phyloP scores from a whole-genome alignment of 2,113 vertebrate species.

The Anhinga rufa region DNA sequence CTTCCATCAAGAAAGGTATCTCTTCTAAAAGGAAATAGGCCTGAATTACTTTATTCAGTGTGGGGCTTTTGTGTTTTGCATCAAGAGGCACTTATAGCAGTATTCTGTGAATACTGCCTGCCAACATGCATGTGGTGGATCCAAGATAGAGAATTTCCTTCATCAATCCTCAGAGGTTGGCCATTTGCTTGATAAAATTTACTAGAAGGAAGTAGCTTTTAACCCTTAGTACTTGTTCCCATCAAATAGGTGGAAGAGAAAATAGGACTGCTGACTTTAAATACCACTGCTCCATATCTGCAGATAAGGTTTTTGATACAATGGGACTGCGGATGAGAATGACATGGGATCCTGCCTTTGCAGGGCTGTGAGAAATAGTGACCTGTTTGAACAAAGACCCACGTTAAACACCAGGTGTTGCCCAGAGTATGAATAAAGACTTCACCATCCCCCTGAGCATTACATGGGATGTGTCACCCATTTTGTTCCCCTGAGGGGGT shows the following conservation, averaged over 20 bases:
- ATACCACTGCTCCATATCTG: background rate
- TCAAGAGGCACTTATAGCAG: background rate
- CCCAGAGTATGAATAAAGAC: no score
- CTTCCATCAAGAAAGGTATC: background rate
- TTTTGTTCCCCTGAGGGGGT: fast-evolving
- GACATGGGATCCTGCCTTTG: background rate
- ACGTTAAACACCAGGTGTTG: background rate
- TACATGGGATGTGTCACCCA: background rate
- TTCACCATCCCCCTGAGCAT: background rate
- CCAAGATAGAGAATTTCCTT: background rate
- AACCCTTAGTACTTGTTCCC: background rate
- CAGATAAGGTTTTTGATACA: background rate
- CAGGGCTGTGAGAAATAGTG: background rate
- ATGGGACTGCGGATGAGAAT: background rate
- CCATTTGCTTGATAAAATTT: background rate
- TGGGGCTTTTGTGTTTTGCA: background rate
- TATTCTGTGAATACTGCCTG: background rate
- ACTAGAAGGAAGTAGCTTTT: background rate
- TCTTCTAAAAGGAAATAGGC: background rate
- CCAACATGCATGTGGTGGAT: background rate
- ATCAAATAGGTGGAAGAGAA: background rate
- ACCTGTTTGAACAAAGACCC: background rate
- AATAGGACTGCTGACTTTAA: background rate
- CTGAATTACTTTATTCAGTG: background rate
- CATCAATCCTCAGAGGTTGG: background rate